Evolutionary conservation across 2,113 vertebrate genomes (phyloP), one percentile per base, ranked within the genome.

Genomic region (Maccullochella peelii): DNA sequence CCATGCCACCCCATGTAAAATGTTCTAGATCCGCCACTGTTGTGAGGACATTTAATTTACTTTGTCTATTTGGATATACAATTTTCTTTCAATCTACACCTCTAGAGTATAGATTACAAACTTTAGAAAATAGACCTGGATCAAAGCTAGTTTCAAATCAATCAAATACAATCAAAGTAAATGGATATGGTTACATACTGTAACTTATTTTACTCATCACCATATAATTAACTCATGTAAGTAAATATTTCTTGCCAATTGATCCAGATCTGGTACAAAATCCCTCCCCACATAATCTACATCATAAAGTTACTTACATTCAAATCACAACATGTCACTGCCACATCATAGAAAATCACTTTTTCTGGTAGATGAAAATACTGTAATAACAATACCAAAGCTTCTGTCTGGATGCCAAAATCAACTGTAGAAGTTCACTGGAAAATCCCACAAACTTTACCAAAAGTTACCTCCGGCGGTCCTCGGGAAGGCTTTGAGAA

Each of bases 281-380:
- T 23, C 20, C 49, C 70, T 65, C 58, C 57, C 57, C 83, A 58
- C 50, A 66, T 70, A 44, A 54, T 75, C 71, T 20, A 66, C 33
- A 73, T 79, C 33, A 74, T 77, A 67, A 84, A 71, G 52, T 72
- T 69, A 55, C 61, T 74, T 88, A 91, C 79, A 87, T 83, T 93
- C 80, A 82, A 77, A 80, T 79, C 73, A 88, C 82, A 81, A 73
- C 40, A 67, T n/a, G 54, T 88, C 79, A 86, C 77, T 23, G 59
- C 69, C 80, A 81, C 72, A 6, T 87, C 21, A 55, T 85, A 90
- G 61, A 93, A 93, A 89, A 92, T 40, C 76, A 65, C 40, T 67
- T 83, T 66, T 80, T 86, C 57, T 55, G 33, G 20, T 50, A 47
- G 77, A 81, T 82, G 81, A 80, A 91, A 93, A 88, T 79, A 89